Evolutionary conservation across 1,140 invertebrate species (phyloP), one percentile per base, ranked within the genome.

Genomic region (Augochlora pura): DNA sequence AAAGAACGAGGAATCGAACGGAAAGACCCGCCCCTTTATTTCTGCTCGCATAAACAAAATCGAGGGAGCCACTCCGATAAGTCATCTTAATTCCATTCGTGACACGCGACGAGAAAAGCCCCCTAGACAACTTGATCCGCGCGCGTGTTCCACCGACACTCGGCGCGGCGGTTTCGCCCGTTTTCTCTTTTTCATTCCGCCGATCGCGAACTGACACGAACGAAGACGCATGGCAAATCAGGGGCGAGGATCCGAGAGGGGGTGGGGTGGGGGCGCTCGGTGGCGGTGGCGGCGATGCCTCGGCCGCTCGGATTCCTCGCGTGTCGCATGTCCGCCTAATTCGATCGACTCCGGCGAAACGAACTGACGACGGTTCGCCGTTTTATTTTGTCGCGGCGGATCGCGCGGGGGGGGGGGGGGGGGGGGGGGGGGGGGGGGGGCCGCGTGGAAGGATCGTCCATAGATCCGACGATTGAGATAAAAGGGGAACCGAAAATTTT

Each of bases 391-490:
- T 23, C 60, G 0, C 27, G n/a, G n/a, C n/a, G n/a, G n/a, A n/a
- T n/a, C n/a, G n/a, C n/a, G n/a, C n/a, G n/a, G n/a, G n/a, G n/a
- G n/a, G n/a, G n/a, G n/a, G n/a, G n/a, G n/a, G n/a, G n/a, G n/a
- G n/a, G n/a, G n/a, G n/a, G n/a, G n/a, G n/a, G n/a, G n/a, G n/a
- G n/a, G n/a, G n/a, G n/a, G n/a, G n/a, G n/a, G n/a, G n/a, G n/a
- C n/a, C n/a, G n/a, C n/a, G n/a, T n/a, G n/a, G n/a, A n/a, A n/a
- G n/a, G n/a, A n/a, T n/a, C n/a, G n/a, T n/a, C 81, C 69, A 85
- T 81, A 85, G 88, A 90, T 88, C 82, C 62, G 70, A 38, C 68
- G 78, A 69, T 74, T 68, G 32, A 86, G 87, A 88, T 89, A 86
- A 89, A 54, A 42, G 16, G 12, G 42, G 42, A 66, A 46, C 18